phyloP scores from a whole-genome alignment of 2,888 invertebrate genomes.

The Harmothoe impar region DNA sequence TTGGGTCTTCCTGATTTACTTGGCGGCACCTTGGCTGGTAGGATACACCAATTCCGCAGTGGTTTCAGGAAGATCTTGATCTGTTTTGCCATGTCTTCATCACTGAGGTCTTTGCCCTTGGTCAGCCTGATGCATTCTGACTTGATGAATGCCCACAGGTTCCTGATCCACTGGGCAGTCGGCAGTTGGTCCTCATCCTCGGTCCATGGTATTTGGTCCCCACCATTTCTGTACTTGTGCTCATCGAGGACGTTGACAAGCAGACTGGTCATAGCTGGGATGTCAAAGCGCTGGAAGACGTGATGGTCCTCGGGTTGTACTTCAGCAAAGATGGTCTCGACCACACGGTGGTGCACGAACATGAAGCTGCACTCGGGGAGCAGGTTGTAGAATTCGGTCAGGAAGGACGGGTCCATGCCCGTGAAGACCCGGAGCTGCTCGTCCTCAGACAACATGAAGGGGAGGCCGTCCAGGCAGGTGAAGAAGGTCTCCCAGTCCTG shows the following conservation, averaged over 20 bases:
- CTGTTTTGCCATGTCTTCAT: slow-evolving; percentile 36
- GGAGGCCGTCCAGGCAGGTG: slow-evolving; percentile 69
- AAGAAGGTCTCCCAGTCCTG: slow-evolving; percentile 69
- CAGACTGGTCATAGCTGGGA: slow-evolving; percentile 69
- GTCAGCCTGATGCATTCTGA: slow-evolving; percentile 68
- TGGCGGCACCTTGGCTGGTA: slow-evolving; percentile 68
- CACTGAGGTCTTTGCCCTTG: slow-evolving; percentile 11
- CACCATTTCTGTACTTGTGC: slow-evolving; percentile 53
- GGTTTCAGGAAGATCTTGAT: slow-evolving; percentile 67
- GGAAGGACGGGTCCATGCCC: slow-evolving; percentile 68
- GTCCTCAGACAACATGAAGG: slow-evolving; percentile 71
- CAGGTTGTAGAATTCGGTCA: slow-evolving; percentile 69
- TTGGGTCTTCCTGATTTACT: not conserved
- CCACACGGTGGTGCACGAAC: slow-evolving; percentile 70
- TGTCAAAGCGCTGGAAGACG: slow-evolving; percentile 70
- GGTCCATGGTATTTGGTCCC: slow-evolving; percentile 57
- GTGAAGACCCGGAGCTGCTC: slow-evolving; percentile 70
- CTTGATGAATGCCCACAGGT: slow-evolving; percentile 70
- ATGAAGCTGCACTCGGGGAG: slow-evolving; percentile 69
- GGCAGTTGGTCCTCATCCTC: slow-evolving; percentile 64
- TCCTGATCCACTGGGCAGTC: slow-evolving; percentile 68
- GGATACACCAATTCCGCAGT: slow-evolving; percentile 70
- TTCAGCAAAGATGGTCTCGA: slow-evolving; percentile 68
- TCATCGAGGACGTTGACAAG: slow-evolving; percentile 67
- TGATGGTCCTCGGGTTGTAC: slow-evolving; percentile 67